Evolutionary conservation across 2,888 invertebrate genomes (phyloP).

Genomic region (Coenonympha glycerion): DNA sequence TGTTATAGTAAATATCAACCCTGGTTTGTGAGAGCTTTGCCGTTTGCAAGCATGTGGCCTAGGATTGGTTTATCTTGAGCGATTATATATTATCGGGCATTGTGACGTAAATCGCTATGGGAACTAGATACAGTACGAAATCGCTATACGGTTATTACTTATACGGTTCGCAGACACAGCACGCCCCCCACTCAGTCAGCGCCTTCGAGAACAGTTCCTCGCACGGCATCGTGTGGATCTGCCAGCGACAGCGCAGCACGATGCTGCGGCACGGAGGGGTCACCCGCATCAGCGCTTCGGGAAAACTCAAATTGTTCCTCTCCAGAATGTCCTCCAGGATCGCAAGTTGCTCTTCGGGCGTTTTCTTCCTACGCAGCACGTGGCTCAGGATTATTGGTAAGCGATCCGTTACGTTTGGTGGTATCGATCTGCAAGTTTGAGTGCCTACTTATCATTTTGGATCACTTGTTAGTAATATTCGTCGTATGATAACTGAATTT

Average conservation of each 20-base stretch:
- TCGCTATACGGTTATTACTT: too few relatives aligned
- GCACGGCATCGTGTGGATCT: slow-evolving; percentile 39
- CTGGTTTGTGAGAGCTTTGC: too few relatives aligned
- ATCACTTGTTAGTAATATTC: too few relatives aligned
- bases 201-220: slow-evolving; percentile 42
- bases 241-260: slow-evolving; percentile 46
- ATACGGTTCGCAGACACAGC: slow-evolving; percentile 47
- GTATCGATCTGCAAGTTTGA: slow-evolving; percentile 30
- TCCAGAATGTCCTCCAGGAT: slow-evolving; percentile 40
- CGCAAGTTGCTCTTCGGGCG: slow-evolving; percentile 32
- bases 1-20: too few relatives aligned
- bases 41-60: too few relatives aligned
- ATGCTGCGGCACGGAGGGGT: slow-evolving; percentile 42
- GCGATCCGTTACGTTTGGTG: slow-evolving; percentile 26
- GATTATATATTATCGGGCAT: too few relatives aligned
- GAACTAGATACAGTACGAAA: too few relatives aligned
- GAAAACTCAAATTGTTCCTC: slow-evolving; percentile 39
- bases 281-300: slow-evolving; percentile 37
- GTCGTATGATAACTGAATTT: too few relatives aligned
- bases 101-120: too few relatives aligned
- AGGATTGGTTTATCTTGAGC: too few relatives aligned
- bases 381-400: slow-evolving; percentile 37
- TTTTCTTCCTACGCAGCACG: slow-evolving; percentile 37
- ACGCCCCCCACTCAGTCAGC: slow-evolving; percentile 47
- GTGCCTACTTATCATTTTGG: too few relatives aligned